A percentile compares a stretch with the other conserved stretches of the same genome.
phyloP scores from a whole-genome alignment of 2,888 invertebrate genomes.

The Chrysopilus asiliformis region DNA sequence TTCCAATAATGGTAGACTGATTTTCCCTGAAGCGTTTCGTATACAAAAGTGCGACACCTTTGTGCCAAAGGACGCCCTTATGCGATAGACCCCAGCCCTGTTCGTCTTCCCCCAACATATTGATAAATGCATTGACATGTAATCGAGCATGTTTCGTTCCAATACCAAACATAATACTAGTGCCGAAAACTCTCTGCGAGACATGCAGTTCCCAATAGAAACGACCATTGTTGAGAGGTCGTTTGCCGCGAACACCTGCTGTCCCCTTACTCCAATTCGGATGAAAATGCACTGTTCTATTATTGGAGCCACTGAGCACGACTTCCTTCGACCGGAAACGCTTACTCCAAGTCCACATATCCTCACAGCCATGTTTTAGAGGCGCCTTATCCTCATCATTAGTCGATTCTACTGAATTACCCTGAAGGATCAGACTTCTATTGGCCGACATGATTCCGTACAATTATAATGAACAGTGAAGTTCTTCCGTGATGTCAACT shows the following conservation, averaged over 20 bases:
- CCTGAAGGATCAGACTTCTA: too few species aligned
- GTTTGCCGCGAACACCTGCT: slow-evolving; percentile 53
- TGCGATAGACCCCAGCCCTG: slow-evolving; percentile 61
- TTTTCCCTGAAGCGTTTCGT: slow-evolving; percentile 57
- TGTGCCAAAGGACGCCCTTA: slow-evolving; percentile 57
- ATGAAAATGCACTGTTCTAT: slow-evolving; percentile 53
- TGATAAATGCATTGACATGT: slow-evolving; percentile 53
- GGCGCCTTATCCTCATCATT: slow-evolving; percentile 17
- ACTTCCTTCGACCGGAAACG: slow-evolving; percentile 43
- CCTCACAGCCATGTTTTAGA: slow-evolving; percentile 41
- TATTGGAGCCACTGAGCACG: slow-evolving; percentile 42
- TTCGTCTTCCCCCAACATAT: slow-evolving; percentile 56
- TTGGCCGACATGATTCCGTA: too few species aligned
- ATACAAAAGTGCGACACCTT: slow-evolving; percentile 46
- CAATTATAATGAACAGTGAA: too few species aligned
- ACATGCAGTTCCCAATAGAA: slow-evolving; percentile 54
- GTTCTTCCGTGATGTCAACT: too few species aligned
- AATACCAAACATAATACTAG: slow-evolving; percentile 63
- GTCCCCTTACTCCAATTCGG: slow-evolving; percentile 65
- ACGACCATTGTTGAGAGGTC: slow-evolving; percentile 47
- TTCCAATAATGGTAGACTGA: slow-evolving; percentile 50
- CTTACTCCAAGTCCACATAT: slow-evolving; percentile 56
- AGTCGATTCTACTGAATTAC: too few species aligned
- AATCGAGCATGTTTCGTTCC: slow-evolving; percentile 44
- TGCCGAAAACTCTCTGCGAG: slow-evolving; percentile 54